Conservation (phyloP, 2,888 invertebrate genomes). For the Troides oblongomaculatus region DNA sequence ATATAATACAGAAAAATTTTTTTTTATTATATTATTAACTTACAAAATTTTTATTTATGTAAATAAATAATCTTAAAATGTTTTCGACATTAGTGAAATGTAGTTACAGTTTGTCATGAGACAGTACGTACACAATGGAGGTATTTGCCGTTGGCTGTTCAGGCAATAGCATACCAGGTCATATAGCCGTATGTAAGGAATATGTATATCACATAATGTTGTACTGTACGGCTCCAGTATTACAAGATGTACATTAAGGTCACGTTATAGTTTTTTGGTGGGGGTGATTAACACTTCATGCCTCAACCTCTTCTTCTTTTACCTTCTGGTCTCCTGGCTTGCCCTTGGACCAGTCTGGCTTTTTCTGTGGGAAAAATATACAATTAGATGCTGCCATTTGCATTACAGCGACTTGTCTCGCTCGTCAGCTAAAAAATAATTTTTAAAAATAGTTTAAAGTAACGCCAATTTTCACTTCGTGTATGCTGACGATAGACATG, state of each 20-base stretch:
- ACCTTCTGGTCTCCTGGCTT: constrained; percentile 94
- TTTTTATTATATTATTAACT: constrained; percentile 75
- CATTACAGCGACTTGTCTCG: constrained; percentile 1
- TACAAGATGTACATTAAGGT: constrained; percentile 62
- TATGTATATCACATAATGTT: constrained; percentile 57
- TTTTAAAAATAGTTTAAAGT: neutral
- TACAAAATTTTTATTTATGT: constrained; percentile 69
- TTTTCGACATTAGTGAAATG: constrained; percentile 57
- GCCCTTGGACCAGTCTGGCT: constrained; percentile 96
- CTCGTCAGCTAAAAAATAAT: constrained; percentile 2
- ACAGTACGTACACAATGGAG: constrained; percentile 57
- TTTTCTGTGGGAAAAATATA: constrained; percentile 85
- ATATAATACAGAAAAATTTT: constrained; percentile 72
- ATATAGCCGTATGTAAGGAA: constrained; percentile 35
- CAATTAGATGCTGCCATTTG: constrained; percentile 5
- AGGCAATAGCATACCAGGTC: constrained; percentile 32
- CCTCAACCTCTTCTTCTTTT: constrained; percentile 90
- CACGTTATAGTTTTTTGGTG: constrained; percentile 57
- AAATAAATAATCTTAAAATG: constrained; percentile 68
- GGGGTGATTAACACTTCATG: constrained; percentile 81
- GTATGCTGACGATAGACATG: constrained; percentile 2
- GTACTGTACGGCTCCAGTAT: constrained; percentile 55
- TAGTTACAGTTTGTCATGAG: constrained; percentile 52
- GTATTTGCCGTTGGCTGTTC: constrained; percentile 41
- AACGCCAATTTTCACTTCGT: neutral